Percentiles rank a stretch among this genome's conserved stretches.
phyloP scores from a whole-genome alignment of 2,888 invertebrate species.

The Drosophila paracracens region DNA sequence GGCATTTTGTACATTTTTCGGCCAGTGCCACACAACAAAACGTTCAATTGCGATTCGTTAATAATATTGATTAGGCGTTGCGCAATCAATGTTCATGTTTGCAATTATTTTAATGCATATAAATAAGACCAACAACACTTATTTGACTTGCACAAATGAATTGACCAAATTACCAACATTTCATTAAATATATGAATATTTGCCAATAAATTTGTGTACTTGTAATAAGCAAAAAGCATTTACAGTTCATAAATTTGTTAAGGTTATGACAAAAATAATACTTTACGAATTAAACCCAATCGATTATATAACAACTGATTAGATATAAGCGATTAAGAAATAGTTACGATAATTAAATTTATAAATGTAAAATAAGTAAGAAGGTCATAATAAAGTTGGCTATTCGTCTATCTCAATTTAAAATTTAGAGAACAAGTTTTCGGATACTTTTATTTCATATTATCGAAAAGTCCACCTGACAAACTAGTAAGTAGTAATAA shows the following conservation, averaged over 20 bases:
- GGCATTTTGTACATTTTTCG: conserved; percentile 33
- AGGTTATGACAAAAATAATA: background rate
- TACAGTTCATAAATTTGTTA: no score
- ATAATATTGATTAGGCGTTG: conserved; percentile 22
- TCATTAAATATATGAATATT: conserved; percentile 27
- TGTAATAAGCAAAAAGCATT: background rate
- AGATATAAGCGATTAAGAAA: background rate
- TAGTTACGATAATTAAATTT: no score
- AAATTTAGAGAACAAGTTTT: background rate
- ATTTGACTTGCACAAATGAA: conserved; percentile 33
- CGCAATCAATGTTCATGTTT: conserved; percentile 44
- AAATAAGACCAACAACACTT: conserved; percentile 23
- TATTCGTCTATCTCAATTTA: background rate
- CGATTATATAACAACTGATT: background rate
- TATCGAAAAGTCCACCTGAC: background rate
- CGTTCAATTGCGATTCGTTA: conserved; percentile 55
- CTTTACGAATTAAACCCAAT: background rate
- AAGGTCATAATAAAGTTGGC: background rate
- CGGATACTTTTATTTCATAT: background rate
- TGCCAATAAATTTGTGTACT: background rate
- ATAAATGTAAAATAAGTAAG: background rate
- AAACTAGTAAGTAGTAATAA: background rate
- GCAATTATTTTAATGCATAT: conserved; percentile 21
- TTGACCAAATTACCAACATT: conserved; percentile 16
- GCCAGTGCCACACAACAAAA: background rate